Percentiles rank a stretch among this genome's conserved stretches.
Conservation (phyloP, 1,140 invertebrate genomes). For the Eupeodes corollae region DNA sequence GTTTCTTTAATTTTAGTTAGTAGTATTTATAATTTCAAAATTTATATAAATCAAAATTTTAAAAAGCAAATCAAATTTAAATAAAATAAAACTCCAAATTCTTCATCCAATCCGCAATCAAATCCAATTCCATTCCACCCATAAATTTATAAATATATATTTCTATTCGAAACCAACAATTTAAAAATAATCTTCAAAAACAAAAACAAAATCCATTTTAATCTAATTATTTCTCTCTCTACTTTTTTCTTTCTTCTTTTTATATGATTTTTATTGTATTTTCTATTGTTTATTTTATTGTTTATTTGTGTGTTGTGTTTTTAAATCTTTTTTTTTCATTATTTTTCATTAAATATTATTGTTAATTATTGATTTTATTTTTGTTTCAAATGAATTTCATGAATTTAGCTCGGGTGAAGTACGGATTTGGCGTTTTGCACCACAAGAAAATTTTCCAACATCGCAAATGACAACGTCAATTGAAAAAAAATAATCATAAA, state of each 20-base stretch:
- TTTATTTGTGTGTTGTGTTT: neutral
- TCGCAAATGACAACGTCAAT: neutral
- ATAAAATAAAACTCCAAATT: neutral
- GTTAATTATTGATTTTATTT: neutral
- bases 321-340: neutral
- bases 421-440: slow-evolving; percentile 21
- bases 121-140: neutral
- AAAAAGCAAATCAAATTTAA: neutral
- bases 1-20: neutral
- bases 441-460: neutral
- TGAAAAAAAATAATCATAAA: neutral
- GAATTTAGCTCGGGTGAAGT: slow-evolving; percentile 22
- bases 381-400: neutral
- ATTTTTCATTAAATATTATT: neutral
- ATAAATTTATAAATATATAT: neutral
- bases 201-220: neutral
- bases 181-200: neutral
- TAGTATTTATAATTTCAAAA: too few relatives aligned
- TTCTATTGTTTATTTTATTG: neutral
- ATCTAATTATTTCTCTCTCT: neutral
- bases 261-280: neutral
- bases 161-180: neutral
- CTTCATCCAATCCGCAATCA: neutral
- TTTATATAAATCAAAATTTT: neutral
- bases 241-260: neutral